Evolutionary conservation across 2,797 vertebrate genomes (phyloP).

Genomic region (Malurus leucopterus): DNA sequence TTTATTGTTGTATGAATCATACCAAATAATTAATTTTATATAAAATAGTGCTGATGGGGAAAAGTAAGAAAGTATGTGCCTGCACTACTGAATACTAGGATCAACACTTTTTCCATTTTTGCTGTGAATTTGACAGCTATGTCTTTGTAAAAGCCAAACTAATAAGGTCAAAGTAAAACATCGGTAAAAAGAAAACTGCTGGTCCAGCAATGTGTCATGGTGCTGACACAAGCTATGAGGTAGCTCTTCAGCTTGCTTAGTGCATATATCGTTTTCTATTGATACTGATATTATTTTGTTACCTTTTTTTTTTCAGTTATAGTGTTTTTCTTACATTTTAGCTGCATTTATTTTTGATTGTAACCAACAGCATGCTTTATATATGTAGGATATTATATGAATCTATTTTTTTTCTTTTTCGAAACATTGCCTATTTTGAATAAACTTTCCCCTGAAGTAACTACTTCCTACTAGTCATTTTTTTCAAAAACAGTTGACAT

Average conservation of each 20-base stretch:
- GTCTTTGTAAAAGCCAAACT: background rate
- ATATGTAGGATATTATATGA: background rate
- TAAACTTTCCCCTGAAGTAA: background rate
- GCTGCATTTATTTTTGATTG: background rate
- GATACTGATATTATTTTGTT: background rate
- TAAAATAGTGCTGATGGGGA: slow-evolving; percentile 16
- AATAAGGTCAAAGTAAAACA: slow-evolving; percentile 36
- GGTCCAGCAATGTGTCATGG: background rate
- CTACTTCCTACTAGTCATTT: background rate
- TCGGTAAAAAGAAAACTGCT: background rate
- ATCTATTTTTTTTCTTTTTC: background rate
- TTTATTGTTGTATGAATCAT: background rate
- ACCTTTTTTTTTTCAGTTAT: background rate
- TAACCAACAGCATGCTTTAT: background rate
- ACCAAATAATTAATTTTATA: background rate
- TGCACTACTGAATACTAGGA: background rate
- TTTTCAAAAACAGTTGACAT: background rate
- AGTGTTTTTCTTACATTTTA: background rate
- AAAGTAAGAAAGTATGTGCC: background rate
- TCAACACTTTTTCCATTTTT: slow-evolving; percentile 12
- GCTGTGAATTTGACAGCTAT: background rate
- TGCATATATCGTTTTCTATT: background rate
- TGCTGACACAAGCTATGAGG: background rate
- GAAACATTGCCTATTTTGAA: background rate
- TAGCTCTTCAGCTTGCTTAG: background rate